These are phyloP conservation scores for Sarcophaga rosellei DNA, from an alignment of 2,888 invertebrate genomes.

Conservation along the genomic window DNA sequence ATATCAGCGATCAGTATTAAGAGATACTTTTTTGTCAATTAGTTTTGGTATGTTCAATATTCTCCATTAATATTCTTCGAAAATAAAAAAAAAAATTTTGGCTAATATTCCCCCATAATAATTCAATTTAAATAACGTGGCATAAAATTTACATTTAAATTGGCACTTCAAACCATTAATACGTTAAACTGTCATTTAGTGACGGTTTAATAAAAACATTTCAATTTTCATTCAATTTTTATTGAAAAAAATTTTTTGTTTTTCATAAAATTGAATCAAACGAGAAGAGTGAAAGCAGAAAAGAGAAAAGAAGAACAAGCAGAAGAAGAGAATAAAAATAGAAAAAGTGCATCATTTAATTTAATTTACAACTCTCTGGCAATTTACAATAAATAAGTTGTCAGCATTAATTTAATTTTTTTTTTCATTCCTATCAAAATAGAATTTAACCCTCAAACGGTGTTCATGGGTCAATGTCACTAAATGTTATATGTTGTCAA, in stretches of 20 bases:
- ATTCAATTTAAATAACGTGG: too few species aligned
- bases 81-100: too few species aligned
- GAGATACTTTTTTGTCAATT: too few species aligned
- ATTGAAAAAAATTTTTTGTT: neutral
- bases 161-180: neutral
- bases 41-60: too few species aligned
- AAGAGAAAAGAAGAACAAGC: too few species aligned
- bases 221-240: neutral
- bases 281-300: neutral
- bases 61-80: too few species aligned
- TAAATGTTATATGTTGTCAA: neutral
- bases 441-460: neutral
- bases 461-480: neutral
- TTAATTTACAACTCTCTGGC: slow-evolving; percentile 52
- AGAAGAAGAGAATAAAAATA: too few species aligned
- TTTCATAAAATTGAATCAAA: neutral
- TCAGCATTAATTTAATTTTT: slow-evolving; percentile 7
- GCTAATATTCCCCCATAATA: too few species aligned
- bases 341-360: slow-evolving; percentile 38
- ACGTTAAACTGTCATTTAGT: neutral
- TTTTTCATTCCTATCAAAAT: neutral
- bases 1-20: too few species aligned
- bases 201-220: neutral
- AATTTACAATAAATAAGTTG: slow-evolving; percentile 35
- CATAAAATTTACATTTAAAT: neutral